phyloP scores from a whole-genome alignment of 2,113 vertebrate species.

The Pagrus major region DNA sequence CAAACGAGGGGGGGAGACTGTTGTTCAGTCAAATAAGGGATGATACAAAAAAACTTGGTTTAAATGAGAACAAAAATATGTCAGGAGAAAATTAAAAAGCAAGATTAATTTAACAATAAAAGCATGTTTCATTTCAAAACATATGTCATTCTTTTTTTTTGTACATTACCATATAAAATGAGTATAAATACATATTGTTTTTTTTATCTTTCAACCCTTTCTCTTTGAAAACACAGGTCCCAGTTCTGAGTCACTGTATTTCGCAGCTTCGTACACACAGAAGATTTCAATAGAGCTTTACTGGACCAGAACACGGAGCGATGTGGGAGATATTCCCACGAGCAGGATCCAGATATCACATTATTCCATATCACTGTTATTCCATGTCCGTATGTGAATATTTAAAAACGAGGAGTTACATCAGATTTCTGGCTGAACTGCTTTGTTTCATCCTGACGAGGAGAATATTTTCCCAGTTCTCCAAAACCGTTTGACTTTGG shows the following conservation, averaged over 20 bases:
- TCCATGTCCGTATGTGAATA: not conserved
- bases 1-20: slow-evolving; percentile 62
- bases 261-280: slow-evolving; percentile 45
- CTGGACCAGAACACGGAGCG: slow-evolving; percentile 40
- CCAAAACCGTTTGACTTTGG: slow-evolving; percentile 37
- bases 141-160: slow-evolving; percentile 72
- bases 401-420: slow-evolving; percentile 2
- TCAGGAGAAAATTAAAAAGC: slow-evolving; percentile 45
- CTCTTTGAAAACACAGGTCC: slow-evolving; percentile 62
- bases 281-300: slow-evolving; percentile 60
- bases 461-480: slow-evolving; percentile 32
- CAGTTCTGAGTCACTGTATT: slow-evolving; percentile 50
- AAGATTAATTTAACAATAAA: slow-evolving; percentile 75
- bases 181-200: slow-evolving; percentile 78
- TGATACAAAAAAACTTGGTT: slow-evolving; percentile 19
- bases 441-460: slow-evolving; percentile 11
- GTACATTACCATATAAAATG: slow-evolving; percentile 77
- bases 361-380: not conserved
- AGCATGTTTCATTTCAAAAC: slow-evolving; percentile 77
- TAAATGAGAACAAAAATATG: slow-evolving; percentile 39
- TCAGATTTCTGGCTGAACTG: not conserved
- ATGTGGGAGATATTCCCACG: slow-evolving; percentile 25
- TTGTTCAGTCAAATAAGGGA: slow-evolving; percentile 66
- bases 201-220: slow-evolving; percentile 55
- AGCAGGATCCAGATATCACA: slow-evolving; percentile 2